phyloP scores from a whole-genome alignment of 2,888 invertebrate species.

The Ophioninae sp. region DNA sequence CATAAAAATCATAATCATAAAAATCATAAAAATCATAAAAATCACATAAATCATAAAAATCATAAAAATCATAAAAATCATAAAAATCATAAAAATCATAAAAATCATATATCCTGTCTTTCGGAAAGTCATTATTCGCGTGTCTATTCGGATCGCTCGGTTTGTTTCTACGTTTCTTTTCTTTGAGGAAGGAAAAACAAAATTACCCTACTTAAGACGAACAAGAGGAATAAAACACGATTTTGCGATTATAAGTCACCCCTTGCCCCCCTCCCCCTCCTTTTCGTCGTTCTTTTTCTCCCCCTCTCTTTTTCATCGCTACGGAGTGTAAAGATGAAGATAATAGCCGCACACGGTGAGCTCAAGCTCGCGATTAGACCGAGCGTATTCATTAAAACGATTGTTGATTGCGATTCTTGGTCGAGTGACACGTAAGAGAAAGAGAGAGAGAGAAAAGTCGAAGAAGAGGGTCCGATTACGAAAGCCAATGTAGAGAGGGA shows the following conservation, averaged over 20 bases:
- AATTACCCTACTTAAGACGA: conserved; percentile 14
- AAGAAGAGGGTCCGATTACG: conserved; percentile 40
- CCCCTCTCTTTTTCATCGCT: conserved; percentile 20
- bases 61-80: too few species aligned
- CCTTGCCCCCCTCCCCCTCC: conserved; percentile 20
- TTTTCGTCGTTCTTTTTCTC: conserved; percentile 26
- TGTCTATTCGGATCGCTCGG: conserved; percentile 54
- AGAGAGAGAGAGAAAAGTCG: conserved; percentile 31
- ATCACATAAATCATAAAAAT: too few species aligned
- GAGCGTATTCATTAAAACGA: conserved; percentile 73
- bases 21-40: too few species aligned
- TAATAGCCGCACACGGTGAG: conserved; percentile 61
- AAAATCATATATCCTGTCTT: too few species aligned
- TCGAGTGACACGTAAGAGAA: conserved; percentile 71
- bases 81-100: too few species aligned
- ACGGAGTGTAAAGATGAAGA: conserved; percentile 72
- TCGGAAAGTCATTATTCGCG: conserved; percentile 54
- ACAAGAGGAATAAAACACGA: conserved; percentile 45
- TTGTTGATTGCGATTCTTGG: conserved; percentile 73
- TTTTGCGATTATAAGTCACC: conserved; percentile 39
- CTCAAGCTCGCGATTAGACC: conserved; percentile 50
- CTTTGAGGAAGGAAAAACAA: conserved; percentile 35
- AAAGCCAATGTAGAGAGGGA: conserved; percentile 39
- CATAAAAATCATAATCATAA: too few species aligned
- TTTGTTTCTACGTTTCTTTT: conserved; percentile 61